Evolutionary conservation across 1,140 invertebrate genomes (phyloP).

Genomic region (Ips nitidus): DNA sequence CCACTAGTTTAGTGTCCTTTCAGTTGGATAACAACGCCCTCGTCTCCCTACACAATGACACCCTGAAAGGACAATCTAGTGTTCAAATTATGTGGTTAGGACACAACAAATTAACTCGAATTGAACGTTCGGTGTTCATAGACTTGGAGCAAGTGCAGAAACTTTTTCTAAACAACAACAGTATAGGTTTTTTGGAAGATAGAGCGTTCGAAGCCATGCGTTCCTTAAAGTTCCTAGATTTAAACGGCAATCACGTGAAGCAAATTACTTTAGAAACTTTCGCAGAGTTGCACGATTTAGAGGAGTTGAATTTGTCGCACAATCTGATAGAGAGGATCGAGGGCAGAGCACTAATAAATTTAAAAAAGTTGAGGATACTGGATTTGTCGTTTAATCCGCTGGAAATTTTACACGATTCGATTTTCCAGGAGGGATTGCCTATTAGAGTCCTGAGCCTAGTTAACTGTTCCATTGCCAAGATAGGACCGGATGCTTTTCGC

Average conservation of each 20-base stretch:
- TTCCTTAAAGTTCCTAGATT: slow-evolving; percentile 73
- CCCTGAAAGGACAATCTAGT: slow-evolving; percentile 74
- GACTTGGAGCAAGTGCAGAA: slow-evolving; percentile 75
- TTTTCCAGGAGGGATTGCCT: slow-evolving; percentile 64
- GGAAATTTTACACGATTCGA: slow-evolving; percentile 56
- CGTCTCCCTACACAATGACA: slow-evolving; percentile 74
- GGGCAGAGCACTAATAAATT: slow-evolving; percentile 60
- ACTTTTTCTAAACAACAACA: slow-evolving; percentile 82
- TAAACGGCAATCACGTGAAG: slow-evolving; percentile 73
- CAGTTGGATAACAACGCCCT: slow-evolving; percentile 84
- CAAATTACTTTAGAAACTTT: slow-evolving; percentile 69
- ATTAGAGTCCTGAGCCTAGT: slow-evolving; percentile 61
- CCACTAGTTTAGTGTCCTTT: slow-evolving; percentile 78
- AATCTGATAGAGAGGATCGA: slow-evolving; percentile 63
- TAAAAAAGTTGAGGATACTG: slow-evolving; percentile 62
- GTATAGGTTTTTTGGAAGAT: slow-evolving; percentile 76
- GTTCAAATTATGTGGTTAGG: slow-evolving; percentile 88
- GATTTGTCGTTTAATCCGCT: slow-evolving; percentile 67
- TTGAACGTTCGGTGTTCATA: slow-evolving; percentile 71
- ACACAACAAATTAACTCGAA: slow-evolving; percentile 73
- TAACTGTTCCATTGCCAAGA: slow-evolving; percentile 62
- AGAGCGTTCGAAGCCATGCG: slow-evolving; percentile 75
- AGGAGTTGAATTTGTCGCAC: slow-evolving; percentile 65
- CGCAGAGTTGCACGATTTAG: slow-evolving; percentile 67
- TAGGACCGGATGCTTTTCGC: slow-evolving; percentile 66